These are phyloP conservation scores for Lagenorhynchus albirostris DNA, from an alignment of 2,113 vertebrate genomes.

Conservation along the genomic window DNA sequence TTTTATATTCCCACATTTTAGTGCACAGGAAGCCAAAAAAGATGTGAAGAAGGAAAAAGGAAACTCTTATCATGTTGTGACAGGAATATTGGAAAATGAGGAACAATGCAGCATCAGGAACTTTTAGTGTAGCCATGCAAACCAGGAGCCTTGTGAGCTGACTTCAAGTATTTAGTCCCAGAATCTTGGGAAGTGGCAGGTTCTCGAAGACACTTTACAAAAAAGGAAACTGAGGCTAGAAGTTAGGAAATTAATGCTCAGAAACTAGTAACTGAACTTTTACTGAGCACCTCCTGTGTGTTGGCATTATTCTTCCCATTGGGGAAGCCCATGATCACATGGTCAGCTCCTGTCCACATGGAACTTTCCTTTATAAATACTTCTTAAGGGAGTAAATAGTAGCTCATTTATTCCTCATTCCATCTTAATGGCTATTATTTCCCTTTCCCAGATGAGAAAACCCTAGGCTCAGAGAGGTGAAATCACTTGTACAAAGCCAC, in stretches of 20 bases:
- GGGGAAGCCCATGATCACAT: not conserved
- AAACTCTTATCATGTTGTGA: not conserved
- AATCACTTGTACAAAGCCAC: not conserved
- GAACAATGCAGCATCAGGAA: not conserved
- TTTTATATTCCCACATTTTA: not conserved
- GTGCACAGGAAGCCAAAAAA: not conserved
- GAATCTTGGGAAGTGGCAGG: not conserved
- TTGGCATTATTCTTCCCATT: not conserved
- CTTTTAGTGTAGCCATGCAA: not conserved
- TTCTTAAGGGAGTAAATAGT: not conserved
- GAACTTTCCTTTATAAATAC: not conserved
- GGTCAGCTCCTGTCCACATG: not conserved
- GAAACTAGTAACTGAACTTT: not conserved
- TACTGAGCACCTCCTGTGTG: not conserved
- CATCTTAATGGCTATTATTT: not conserved
- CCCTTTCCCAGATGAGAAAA: not conserved
- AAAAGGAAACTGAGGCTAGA: not conserved
- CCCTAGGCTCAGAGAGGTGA: not conserved
- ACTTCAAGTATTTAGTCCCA: not conserved
- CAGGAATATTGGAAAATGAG: not conserved
- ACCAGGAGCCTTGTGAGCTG: not conserved
- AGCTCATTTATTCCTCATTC: not conserved
- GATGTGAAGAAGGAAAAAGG: not conserved
- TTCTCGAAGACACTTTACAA: not conserved
- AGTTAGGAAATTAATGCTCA: not conserved